Conservation (phyloP, 2,888 invertebrate species). For the Limenitis camilla region DNA sequence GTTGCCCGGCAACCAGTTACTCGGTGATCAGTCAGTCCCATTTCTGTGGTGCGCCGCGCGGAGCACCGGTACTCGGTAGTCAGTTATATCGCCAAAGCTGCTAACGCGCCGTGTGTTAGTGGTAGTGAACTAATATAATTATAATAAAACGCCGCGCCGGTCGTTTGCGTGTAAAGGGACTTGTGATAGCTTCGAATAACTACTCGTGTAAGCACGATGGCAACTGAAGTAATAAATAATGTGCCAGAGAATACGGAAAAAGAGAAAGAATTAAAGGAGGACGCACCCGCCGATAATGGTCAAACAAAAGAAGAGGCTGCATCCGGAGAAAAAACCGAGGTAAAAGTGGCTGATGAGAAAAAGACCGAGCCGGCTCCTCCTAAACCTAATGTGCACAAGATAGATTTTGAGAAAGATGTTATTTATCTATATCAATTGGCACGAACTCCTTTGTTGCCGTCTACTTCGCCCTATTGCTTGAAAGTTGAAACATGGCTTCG, state of each 20-base stretch:
- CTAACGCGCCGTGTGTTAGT: conserved; percentile 29
- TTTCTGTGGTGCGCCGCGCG: conserved; percentile 30
- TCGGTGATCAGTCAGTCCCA: conserved; percentile 35
- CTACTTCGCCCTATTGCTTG: conserved; percentile 93
- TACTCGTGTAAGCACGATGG: conserved; percentile 81
- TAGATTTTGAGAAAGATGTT: conserved; percentile 92
- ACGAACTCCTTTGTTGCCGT: conserved; percentile 90
- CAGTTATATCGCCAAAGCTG: conserved; percentile 27
- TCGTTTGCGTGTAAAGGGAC: conserved; percentile 33
- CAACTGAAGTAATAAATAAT: conserved; percentile 84
- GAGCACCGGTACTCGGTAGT: conserved; percentile 28
- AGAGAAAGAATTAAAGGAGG: conserved; percentile 75
- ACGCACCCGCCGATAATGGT: conserved; percentile 65
- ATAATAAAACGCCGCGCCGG: conserved; percentile 6
- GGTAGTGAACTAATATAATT: conserved; percentile 29
- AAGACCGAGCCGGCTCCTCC: conserved; percentile 79
- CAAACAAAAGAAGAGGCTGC: conserved; percentile 60
- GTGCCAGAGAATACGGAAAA: conserved; percentile 78
- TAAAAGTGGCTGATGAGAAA: conserved; percentile 59
- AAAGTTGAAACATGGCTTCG: conserved; percentile 98
- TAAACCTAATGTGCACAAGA: conserved; percentile 88
- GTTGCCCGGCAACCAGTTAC: conserved; percentile 41
- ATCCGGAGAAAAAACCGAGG: conserved; percentile 68
- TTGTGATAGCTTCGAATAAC: conserved; percentile 28
- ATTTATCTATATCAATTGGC: conserved; percentile 96